Percentiles rank a stretch among this genome's conserved stretches.
These are phyloP conservation scores for Pseudorasbora parva DNA, from an alignment of 2,113 vertebrate species.

Conservation along the genomic window DNA sequence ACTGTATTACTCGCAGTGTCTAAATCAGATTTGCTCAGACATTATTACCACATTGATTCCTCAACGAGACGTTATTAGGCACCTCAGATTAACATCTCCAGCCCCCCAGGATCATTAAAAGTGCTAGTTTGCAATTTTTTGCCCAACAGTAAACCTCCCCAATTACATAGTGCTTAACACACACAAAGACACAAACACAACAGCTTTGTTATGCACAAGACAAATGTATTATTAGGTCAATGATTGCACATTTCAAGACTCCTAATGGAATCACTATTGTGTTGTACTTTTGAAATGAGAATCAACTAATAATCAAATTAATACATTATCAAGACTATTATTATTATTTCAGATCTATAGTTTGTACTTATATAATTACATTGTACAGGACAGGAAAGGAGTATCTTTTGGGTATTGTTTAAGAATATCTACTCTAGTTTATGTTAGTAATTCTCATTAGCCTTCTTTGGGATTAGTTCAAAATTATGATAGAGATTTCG, in stretches of 20 bases:
- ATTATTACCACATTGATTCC: constrained; percentile 56
- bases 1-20: constrained; percentile 40
- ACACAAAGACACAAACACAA: neutral
- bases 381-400: neutral
- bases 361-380: neutral
- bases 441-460: neutral
- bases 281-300: neutral
- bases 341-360: too few species aligned
- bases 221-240: neutral
- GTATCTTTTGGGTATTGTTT: neutral
- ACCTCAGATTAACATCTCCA: constrained; percentile 54
- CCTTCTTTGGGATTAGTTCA: neutral
- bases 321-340: too few species aligned
- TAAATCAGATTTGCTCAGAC: constrained; percentile 56
- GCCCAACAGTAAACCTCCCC: constrained; percentile 33
- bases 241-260: neutral
- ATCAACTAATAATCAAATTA: neutral
- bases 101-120: constrained; percentile 53
- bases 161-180: constrained; percentile 20
- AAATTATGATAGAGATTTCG: neutral
- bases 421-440: too few species aligned
- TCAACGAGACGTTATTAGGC: constrained; percentile 48
- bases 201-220: neutral
- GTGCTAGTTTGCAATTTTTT: constrained; percentile 57
- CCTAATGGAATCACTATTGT: neutral